Percentiles rank a stretch among this genome's conserved stretches.
These are phyloP conservation scores for roundworm (Caenorhabditis elegans) DNA, from an alignment of 1,140 invertebrate species.

Conservation along the genomic window DNA sequence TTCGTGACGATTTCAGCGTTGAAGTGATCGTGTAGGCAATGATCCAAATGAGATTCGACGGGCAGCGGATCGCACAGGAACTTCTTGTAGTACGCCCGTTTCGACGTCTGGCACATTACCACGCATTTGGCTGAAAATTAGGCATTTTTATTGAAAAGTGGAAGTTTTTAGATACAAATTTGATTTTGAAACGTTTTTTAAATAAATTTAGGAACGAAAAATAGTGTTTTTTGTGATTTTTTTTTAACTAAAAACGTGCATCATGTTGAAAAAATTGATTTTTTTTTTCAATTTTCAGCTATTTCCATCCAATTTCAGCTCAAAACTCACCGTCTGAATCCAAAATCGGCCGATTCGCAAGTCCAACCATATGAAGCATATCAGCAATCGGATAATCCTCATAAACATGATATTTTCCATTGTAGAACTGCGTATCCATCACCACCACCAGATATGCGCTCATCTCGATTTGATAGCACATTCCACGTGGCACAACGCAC, in stretches of 20 bases:
- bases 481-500: constrained; percentile 82
- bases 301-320: too few species aligned
- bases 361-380: constrained; percentile 94
- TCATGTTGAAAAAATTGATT: too few species aligned
- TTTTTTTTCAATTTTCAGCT: too few species aligned
- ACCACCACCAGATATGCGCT: constrained; percentile 88
- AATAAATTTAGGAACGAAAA: too few species aligned
- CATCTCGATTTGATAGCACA: constrained; percentile 88
- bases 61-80: constrained; percentile 95
- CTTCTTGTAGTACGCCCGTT: constrained; percentile 98
- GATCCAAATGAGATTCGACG: constrained; percentile 95
- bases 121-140: constrained; percentile 78
- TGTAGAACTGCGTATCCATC: constrained; percentile 96
- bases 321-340: constrained; percentile 79
- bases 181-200: too few species aligned
- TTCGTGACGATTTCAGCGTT: constrained; percentile 99
- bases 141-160: neutral
- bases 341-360: constrained; percentile 76
- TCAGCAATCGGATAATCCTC: constrained; percentile 97
- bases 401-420: constrained; percentile 84
- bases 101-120: constrained; percentile 91
- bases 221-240: too few species aligned
- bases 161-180: too few species aligned
- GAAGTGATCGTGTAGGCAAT: constrained; percentile 96
- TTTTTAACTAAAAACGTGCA: too few species aligned